Evolutionary conservation across 1,140 invertebrate genomes (phyloP).

Genomic region (Heliconius eleuchia): DNA sequence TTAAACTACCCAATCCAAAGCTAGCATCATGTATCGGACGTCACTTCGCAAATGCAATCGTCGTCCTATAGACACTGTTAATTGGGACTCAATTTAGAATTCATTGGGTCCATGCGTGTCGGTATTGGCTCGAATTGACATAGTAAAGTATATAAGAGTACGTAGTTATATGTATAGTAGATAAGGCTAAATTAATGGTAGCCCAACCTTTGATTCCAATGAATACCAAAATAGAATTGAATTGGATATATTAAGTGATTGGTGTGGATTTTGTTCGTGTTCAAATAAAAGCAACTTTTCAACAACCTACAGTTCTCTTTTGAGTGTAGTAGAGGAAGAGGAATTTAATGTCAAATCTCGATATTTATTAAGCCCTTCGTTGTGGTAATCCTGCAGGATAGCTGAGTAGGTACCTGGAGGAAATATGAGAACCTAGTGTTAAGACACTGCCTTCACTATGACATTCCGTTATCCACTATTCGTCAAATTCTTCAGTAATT

Average conservation of each 20-base stretch:
- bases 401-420: too few species aligned
- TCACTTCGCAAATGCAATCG: constrained; percentile 11
- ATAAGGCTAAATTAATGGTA: background rate
- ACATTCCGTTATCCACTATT: too few species aligned
- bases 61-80: constrained; percentile 17
- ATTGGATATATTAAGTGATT: background rate
- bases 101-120: constrained; percentile 17
- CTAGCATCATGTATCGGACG: background rate
- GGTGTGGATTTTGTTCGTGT: too few species aligned
- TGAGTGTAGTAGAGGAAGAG: too few species aligned
- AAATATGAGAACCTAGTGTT: too few species aligned
- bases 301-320: too few species aligned
- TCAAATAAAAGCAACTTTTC: too few species aligned
- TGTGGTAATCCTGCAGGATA: too few species aligned
- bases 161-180: background rate
- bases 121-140: background rate
- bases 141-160: background rate
- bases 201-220: background rate
- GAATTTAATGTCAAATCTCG: too few species aligned
- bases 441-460: too few species aligned
- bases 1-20: background rate
- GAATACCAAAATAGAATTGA: constrained; percentile 1
- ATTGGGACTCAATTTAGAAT: constrained; percentile 23
- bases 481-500: too few species aligned
- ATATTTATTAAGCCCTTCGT: too few species aligned